Evolutionary conservation across 2,797 vertebrate genomes (phyloP).

Genomic region (Buphagus erythrorhynchus): DNA sequence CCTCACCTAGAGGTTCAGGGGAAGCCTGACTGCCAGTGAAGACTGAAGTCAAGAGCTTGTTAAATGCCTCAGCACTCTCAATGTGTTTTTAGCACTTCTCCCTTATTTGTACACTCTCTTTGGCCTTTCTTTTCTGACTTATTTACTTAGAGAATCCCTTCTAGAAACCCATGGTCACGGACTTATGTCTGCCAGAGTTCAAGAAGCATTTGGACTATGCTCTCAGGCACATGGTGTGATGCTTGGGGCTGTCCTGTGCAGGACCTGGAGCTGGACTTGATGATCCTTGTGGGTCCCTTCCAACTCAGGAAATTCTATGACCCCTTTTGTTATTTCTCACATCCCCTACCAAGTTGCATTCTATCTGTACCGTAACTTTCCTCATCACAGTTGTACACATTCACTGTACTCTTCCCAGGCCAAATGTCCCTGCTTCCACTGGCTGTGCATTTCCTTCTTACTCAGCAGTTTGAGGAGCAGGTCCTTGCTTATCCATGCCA

Average conservation of each 20-base stretch:
- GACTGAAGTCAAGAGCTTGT: not conserved
- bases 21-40: not conserved
- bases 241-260: not conserved
- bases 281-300: not conserved
- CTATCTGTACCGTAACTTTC: fast-evolving
- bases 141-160: not conserved
- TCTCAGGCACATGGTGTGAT: not conserved
- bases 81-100: not conserved
- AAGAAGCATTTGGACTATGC: not conserved
- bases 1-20: not conserved
- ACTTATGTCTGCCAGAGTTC: not conserved
- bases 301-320: not conserved
- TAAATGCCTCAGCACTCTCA: too few relatives aligned
- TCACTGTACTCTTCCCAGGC: not conserved
- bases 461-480: not conserved
- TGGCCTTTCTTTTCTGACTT: not conserved
- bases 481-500: not conserved
- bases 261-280: not conserved
- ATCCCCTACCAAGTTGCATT: not conserved
- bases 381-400: not conserved
- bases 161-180: not conserved
- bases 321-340: not conserved
- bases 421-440: not conserved
- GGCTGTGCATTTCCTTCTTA: not conserved
- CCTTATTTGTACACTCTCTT: not conserved